Conservation (phyloP, 2,797 vertebrate species). For the Malacoraja senta region DNA sequence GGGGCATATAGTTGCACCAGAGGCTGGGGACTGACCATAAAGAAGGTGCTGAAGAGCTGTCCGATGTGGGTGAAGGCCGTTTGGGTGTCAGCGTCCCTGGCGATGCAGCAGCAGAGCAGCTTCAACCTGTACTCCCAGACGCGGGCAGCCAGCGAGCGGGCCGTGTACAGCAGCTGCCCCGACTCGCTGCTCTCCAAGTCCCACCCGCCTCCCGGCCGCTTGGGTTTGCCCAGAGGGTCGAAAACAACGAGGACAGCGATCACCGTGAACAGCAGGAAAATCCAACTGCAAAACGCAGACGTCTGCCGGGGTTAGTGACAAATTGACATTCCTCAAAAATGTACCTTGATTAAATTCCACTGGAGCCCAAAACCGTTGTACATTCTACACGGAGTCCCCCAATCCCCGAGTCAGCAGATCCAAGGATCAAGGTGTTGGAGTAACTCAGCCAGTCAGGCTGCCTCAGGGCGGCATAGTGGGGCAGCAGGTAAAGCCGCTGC, state of each 20-base stretch:
- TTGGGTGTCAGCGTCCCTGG: slow-evolving; percentile 75
- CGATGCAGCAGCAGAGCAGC: slow-evolving; percentile 83
- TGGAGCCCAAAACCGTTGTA: no score
- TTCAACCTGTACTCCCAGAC: slow-evolving; percentile 85
- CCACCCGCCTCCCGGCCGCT: slow-evolving; percentile 46
- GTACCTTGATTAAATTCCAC: not conserved
- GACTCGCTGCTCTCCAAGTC: slow-evolving; percentile 75
- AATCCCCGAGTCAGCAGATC: not conserved
- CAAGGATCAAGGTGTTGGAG: not conserved
- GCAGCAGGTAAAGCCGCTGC: no score
- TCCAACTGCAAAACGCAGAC: slow-evolving; percentile 66
- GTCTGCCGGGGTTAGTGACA: no score
- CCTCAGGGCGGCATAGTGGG: no score
- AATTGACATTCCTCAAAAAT: not conserved
- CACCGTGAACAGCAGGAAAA: slow-evolving; percentile 74
- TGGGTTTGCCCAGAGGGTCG: slow-evolving; percentile 77
- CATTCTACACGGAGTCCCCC: no score
- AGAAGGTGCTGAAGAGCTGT: slow-evolving; percentile 79
- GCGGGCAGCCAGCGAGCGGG: slow-evolving; percentile 73
- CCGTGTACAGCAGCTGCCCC: slow-evolving; percentile 70
- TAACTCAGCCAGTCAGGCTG: no score
- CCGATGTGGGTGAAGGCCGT: slow-evolving; percentile 83
- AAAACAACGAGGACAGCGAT: slow-evolving; percentile 80
- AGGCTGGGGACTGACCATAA: slow-evolving; percentile 64
- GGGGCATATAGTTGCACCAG: no score